Base-by-base conservation (phyloP, 1,140 invertebrate genomes). In the Orchestia grillus region DNA sequence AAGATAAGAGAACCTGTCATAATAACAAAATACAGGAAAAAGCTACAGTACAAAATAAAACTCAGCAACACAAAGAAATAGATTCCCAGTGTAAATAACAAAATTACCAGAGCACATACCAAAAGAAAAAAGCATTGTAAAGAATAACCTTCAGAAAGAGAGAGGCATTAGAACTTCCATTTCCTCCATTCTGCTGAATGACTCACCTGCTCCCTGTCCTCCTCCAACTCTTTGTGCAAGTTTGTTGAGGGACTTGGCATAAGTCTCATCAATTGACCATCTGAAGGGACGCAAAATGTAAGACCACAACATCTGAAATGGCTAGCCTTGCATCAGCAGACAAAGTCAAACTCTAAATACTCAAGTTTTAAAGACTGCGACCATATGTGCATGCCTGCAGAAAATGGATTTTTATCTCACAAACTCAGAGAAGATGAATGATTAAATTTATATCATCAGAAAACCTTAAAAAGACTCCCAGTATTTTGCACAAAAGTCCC, bases 211-310 rank as follows among this genome's bases (percentile, higher is more conserved):
- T 45, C 92, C 92, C 47, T 44, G 43, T 44, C 43, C 43, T 45
- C 92, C 92, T 16, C 92, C 92, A 94, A 98, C 98, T 97, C 98
- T 98, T 97, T 99, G 99, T 0, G 98, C 98, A 97, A 99, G 97
- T 97, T 99, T 99, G 95, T 98, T 98, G 96, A 99, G 98, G 97
- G 98, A 98, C 97, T 99, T 99, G 44, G 98, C 99, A 98, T 99
- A 99, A 96, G 98, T 98, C 97, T 99, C 98, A 97, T 99, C 98
- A 97, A 99, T 98, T 97, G 98, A 98, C 43, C 98, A 98, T 96
- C 98, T 98, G 95, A 96, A 77, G 62, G 36, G 62, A 36, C 6
- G 47, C 11, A 28, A 77, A 77, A 77, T 77, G 36, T 23, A 77
- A 36, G 1, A 36, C 62, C 62, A 77, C 36, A 19, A 77, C 36